Percentiles rank a stretch among this genome's conserved stretches.
phyloP scores from a whole-genome alignment of 2,888 invertebrate species.

The Drosophila affinis region DNA sequence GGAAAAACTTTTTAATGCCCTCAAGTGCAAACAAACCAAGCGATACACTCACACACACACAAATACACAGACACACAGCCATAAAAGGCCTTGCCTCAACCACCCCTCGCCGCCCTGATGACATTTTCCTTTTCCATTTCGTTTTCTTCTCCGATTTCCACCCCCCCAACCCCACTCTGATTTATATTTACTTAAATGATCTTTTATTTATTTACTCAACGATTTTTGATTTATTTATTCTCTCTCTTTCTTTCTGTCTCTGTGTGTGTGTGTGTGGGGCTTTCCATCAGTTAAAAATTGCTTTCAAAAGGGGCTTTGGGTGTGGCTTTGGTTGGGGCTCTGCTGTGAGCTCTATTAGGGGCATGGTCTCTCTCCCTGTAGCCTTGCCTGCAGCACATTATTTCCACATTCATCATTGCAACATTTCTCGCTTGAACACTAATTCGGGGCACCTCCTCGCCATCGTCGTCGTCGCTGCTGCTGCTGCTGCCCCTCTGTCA shows the following conservation, averaged over 20 bases:
- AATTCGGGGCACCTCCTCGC: conserved; percentile 37
- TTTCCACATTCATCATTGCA: conserved; percentile 70
- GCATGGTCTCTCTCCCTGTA: background rate
- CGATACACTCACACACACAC: conserved; percentile 33
- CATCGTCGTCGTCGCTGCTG: conserved; percentile 5
- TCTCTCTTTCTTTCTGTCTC: conserved; percentile 37
- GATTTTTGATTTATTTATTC: conserved; percentile 57
- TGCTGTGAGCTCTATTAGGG: background rate
- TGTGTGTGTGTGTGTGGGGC: background rate
- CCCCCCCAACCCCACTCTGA: conserved; percentile 2
- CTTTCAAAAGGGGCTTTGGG: background rate
- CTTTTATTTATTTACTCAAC: conserved; percentile 67
- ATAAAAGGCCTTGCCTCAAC: conserved; percentile 17
- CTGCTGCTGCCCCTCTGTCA: conserved; percentile 36
- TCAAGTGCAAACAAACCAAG: conserved; percentile 55
- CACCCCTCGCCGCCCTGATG: conserved; percentile 12
- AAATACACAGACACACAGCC: conserved; percentile 7
- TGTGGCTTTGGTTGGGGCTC: background rate
- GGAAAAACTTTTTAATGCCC: conserved; percentile 75
- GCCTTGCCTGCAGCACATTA: conserved; percentile 52
- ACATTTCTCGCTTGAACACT: conserved; percentile 52
- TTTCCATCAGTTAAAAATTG: background rate
- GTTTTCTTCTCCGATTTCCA: conserved; percentile 26
- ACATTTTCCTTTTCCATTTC: conserved; percentile 46
- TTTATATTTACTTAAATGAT: conserved; percentile 69